Base-by-base conservation (phyloP, 2,888 invertebrate species). In the Trypoxylon attenuatum region DNA sequence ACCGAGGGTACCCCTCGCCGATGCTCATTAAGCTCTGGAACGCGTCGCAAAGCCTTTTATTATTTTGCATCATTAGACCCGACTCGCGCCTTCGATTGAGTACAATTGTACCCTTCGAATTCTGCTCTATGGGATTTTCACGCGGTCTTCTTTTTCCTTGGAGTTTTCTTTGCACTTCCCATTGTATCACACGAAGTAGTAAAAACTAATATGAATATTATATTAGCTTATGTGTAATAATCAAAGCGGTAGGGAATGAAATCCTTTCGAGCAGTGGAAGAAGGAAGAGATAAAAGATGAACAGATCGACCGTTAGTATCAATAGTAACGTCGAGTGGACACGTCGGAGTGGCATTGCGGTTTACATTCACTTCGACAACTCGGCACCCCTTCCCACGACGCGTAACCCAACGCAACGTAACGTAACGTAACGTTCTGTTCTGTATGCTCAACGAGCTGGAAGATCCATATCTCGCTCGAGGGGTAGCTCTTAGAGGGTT, bases 401-500 rank as follows among this genome's bases (percentile, higher is more conserved):
- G 55, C 38, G 66, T 66, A 66, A 65, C 65, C 57, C 57, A 57
- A 65, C 65, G 66, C 13, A 38, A 67, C 69, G 69, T 72, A 75
- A 71, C 73, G 75, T 73, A 73, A 76, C 76, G 76, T 73, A 72
- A 75, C 76, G 68, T 73, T 73, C 76, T 71, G 71, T 82, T 83
- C 77, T 83, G 78, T 72, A 73, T 75, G 83, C 70, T 82, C 82
- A 83, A 83, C 83, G 83, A 84, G 79, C 79, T 78, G 84, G 83
- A 84, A 84, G 82, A 82, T 81, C 73, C 83, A 79, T 84, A 84
- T 83, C 82, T 82, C 81, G 78, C 75, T 79, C 66, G 73, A 78
- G 76, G 80, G 82, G 79, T 80, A 64, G 78, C 75, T 79, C 78
- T 81, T 70, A 75, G 79, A 73, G 56, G 54, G 58, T 62, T 59